Evolutionary conservation across 2,888 invertebrate species (phyloP).

Genomic region (Sceliomorpha sp.): DNA sequence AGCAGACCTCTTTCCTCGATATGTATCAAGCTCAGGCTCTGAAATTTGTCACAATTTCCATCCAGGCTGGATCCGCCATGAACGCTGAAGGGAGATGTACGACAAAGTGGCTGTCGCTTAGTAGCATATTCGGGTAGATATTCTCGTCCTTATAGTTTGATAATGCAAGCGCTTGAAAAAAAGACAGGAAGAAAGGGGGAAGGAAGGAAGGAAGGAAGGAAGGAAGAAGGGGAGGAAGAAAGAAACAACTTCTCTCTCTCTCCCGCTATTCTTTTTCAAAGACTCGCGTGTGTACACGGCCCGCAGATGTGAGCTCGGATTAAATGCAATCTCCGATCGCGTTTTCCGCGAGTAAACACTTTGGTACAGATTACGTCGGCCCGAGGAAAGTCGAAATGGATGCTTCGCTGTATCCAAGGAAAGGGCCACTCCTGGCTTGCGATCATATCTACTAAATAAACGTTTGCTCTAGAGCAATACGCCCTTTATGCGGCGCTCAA

Average conservation of each 20-base stretch:
- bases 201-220: constrained; percentile 20
- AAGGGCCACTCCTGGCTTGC: constrained; percentile 35
- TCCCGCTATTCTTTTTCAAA: constrained; percentile 31
- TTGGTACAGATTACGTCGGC: constrained; percentile 65
- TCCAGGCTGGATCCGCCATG: too few relatives aligned
- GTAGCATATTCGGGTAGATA: constrained; percentile 32
- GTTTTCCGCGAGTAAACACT: constrained; percentile 68
- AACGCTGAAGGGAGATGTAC: constrained; percentile 29
- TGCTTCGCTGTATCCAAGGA: constrained; percentile 12
- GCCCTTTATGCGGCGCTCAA: constrained; percentile 31
- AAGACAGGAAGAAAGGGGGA: constrained; percentile 43
- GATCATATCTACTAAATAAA: constrained; percentile 76
- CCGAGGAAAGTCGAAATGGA: constrained; percentile 34
- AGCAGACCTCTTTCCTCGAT: too few relatives aligned
- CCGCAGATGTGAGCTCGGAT: constrained; percentile 51
- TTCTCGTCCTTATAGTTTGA: constrained; percentile 29
- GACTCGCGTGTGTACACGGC: constrained; percentile 33
- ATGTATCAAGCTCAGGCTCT: too few relatives aligned
- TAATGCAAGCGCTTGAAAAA: constrained; percentile 26
- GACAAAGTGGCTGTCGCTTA: constrained; percentile 36
- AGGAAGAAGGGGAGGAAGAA: constrained; percentile 10
- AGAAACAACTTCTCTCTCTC: constrained; percentile 16
- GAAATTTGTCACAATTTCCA: constrained; percentile 14
- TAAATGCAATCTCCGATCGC: constrained; percentile 70
- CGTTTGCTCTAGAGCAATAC: constrained; percentile 64